These are phyloP conservation scores for Megalops atlanticus DNA, from an alignment of 2,113 vertebrate genomes.

Conservation along the genomic window DNA sequence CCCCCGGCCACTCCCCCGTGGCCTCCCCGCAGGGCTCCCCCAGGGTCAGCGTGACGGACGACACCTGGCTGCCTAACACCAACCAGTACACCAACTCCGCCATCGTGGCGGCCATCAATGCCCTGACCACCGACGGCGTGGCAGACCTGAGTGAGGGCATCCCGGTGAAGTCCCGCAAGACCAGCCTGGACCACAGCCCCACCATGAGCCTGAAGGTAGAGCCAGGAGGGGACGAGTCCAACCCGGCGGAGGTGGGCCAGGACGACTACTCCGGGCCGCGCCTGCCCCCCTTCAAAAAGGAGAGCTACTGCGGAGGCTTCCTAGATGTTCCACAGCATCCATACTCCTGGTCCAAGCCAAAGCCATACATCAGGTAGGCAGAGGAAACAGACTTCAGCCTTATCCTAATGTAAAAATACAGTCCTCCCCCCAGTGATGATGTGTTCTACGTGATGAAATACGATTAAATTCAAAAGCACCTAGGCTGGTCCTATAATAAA, in stretches of 20 bases:
- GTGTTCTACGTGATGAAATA: no score
- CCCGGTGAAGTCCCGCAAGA: constrained; percentile 89
- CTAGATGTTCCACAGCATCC: constrained; percentile 89
- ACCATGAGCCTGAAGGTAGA: constrained; percentile 89
- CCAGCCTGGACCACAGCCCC: constrained; percentile 76
- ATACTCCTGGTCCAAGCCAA: constrained; percentile 90
- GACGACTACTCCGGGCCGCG: constrained; percentile 85
- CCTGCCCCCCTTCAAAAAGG: constrained; percentile 84
- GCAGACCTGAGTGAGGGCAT: constrained; percentile 86
- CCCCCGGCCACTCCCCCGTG: constrained; percentile 81
- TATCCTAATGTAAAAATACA: no score
- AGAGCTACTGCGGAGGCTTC: constrained; percentile 87
- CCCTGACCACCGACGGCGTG: constrained; percentile 89
- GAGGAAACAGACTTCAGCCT: no score
- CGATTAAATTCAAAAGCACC: neutral
- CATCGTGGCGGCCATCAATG: constrained; percentile 94
- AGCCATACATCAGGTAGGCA: constrained; percentile 89
- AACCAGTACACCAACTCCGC: constrained; percentile 96
- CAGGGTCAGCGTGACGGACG: constrained; percentile 82
- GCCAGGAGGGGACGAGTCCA: constrained; percentile 78
- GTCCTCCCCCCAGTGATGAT: no score
- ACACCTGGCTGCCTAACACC: constrained; percentile 85
- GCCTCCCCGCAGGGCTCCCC: constrained; percentile 87
- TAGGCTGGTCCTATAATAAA: neutral
- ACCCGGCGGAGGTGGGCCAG: constrained; percentile 72